Percentiles rank a stretch among this genome's conserved stretches.
phyloP scores from a whole-genome alignment of 2,113 vertebrate species.

The Sceloporus tristichus region DNA sequence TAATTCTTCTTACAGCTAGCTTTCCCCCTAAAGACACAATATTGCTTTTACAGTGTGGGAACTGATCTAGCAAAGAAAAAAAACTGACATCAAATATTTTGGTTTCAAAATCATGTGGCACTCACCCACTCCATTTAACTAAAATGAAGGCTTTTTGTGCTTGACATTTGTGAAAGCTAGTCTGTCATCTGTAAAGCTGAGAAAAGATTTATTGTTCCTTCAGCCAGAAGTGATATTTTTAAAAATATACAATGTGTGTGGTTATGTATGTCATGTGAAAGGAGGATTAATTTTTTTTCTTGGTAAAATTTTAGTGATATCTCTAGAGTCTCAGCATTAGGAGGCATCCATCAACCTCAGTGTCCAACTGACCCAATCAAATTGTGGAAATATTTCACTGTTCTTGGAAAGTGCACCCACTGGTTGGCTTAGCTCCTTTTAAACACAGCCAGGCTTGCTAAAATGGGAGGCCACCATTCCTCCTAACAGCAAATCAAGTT shows the following conservation, averaged over 20 bases:
- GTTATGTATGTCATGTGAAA: neutral
- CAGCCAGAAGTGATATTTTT: neutral
- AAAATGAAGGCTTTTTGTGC: neutral
- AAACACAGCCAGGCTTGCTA: neutral
- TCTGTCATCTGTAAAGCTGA: neutral
- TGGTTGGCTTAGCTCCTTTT: neutral
- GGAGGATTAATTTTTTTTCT: neutral
- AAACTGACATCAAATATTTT: too few relatives aligned
- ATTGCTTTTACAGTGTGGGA: neutral
- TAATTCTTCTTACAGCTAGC: constrained; percentile 6
- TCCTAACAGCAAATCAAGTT: neutral
- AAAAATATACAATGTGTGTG: neutral
- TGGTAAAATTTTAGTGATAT: neutral
- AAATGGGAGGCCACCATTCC: neutral
- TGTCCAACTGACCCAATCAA: neutral
- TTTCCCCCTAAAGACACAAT: neutral
- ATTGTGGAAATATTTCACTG: neutral
- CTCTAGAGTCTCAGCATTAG: neutral
- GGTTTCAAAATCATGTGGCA: neutral
- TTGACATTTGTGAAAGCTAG: neutral
- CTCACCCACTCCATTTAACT: neutral
- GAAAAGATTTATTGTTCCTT: neutral
- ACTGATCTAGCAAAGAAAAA: constrained; percentile 1
- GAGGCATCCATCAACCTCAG: neutral
- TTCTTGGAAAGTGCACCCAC: neutral